Evolutionary conservation across 2,888 invertebrate genomes (phyloP).

Genomic region (Caenorhabditis macrosperma): DNA sequence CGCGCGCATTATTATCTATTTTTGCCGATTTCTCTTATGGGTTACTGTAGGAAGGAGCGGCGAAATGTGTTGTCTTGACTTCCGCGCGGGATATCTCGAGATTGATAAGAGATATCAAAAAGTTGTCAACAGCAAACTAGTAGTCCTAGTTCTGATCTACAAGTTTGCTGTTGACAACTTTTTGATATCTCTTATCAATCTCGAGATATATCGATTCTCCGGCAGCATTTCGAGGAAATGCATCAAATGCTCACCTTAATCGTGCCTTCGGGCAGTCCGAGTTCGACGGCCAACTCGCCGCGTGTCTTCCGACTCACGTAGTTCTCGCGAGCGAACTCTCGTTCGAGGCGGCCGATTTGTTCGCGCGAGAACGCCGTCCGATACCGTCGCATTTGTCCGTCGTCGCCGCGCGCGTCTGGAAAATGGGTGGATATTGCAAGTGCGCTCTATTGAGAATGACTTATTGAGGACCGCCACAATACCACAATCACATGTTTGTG

Average conservation of each 20-base stretch:
- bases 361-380: conserved; percentile 97
- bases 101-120: neutral
- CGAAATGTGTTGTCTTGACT: too few relatives aligned
- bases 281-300: conserved; percentile 93
- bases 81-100: too few relatives aligned
- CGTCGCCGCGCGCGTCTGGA: conserved; percentile 70
- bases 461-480: conserved; percentile 11
- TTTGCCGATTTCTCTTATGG: too few relatives aligned
- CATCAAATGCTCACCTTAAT: conserved; percentile 92
- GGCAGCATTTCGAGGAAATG: neutral
- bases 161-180: neutral
- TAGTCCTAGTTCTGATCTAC: too few relatives aligned
- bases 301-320: conserved; percentile 95
- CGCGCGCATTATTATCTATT: too few relatives aligned
- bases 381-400: conserved; percentile 85
- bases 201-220: too few relatives aligned
- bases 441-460: neutral
- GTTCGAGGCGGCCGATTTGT: conserved; percentile 87
- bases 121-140: too few relatives aligned
- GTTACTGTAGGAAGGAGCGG: conserved; percentile 2
- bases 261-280: conserved; percentile 95
- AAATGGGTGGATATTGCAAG: too few relatives aligned
- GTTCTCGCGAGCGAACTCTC: conserved; percentile 96
- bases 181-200: neutral
- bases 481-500: too few relatives aligned